Evolutionary conservation across 1,140 invertebrate species (phyloP).

Genomic region (Ruditapes philippinarum): DNA sequence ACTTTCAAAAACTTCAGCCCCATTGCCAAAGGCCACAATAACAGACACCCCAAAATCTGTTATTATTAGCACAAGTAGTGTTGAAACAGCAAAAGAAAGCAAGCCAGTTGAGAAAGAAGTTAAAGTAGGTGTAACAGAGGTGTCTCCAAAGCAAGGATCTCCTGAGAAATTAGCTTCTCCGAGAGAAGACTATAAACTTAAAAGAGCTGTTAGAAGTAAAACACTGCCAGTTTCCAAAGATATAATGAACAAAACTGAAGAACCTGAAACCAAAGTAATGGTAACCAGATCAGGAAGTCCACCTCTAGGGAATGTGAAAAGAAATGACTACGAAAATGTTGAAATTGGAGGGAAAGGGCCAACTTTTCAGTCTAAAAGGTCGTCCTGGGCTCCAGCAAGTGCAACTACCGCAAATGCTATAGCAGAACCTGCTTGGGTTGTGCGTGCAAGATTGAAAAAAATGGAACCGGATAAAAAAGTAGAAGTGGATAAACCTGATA

Average conservation of each 20-base stretch:
- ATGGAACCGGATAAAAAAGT: slow-evolving; percentile 47
- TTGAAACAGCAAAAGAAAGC: neutral
- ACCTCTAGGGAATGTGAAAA: slow-evolving; percentile 50
- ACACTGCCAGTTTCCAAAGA: slow-evolving; percentile 78
- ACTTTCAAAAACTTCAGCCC: neutral
- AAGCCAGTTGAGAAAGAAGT: neutral
- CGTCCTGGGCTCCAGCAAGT: slow-evolving; percentile 53
- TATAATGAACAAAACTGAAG: slow-evolving; percentile 64
- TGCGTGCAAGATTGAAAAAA: slow-evolving; percentile 28
- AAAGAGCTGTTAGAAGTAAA: slow-evolving; percentile 79
- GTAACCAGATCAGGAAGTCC: slow-evolving; percentile 61
- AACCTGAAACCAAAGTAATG: neutral
- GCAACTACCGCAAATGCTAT: slow-evolving; percentile 14
- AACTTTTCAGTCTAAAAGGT: slow-evolving; percentile 60
- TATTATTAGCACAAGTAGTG: neutral
- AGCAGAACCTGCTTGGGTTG: slow-evolving; percentile 34
- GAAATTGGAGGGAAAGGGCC: neutral
- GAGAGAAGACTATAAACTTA: slow-evolving; percentile 80
- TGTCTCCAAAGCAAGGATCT: neutral
- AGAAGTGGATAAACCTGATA: slow-evolving; percentile 24
- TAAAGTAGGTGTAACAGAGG: neutral
- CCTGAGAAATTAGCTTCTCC: slow-evolving; percentile 75
- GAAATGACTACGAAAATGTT: slow-evolving; percentile 66
- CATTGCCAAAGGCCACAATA: neutral
- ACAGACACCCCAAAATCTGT: neutral